phyloP scores from a whole-genome alignment of 2,888 invertebrate species.

The Sthenelais limicola region DNA sequence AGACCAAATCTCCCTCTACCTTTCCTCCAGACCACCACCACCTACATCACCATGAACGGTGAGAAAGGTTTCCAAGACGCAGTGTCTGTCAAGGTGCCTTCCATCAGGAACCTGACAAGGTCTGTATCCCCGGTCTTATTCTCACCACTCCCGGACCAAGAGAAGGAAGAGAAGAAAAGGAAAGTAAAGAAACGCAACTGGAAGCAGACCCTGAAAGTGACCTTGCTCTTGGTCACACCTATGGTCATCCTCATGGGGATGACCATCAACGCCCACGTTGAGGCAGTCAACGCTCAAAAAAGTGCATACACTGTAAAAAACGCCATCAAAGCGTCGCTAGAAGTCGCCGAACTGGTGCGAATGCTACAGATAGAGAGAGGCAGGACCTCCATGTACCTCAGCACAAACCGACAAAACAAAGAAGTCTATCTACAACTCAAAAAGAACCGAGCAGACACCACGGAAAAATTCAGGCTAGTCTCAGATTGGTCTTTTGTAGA shows the following conservation, averaged over 20 bases:
- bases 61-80: too few species aligned
- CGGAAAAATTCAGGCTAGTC: constrained; percentile 1
- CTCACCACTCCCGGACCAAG: too few species aligned
- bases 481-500: constrained; percentile 14
- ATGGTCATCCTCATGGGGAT: constrained; percentile 8
- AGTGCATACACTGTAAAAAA: background rate
- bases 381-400: constrained; percentile 13
- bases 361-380: constrained; percentile 28
- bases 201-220: too few species aligned
- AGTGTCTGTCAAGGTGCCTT: too few species aligned
- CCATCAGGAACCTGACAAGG: too few species aligned
- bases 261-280: constrained; percentile 24
- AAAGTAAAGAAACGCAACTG: too few species aligned
- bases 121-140: too few species aligned
- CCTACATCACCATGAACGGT: too few species aligned
- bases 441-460: constrained; percentile 2
- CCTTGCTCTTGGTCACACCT: constrained; percentile 12
- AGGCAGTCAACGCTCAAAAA: background rate
- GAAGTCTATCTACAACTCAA: background rate
- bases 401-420: background rate
- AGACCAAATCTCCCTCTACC: too few species aligned
- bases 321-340: constrained; percentile 1
- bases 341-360: constrained; percentile 17
- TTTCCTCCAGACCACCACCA: too few species aligned
- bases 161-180: too few species aligned